Percentiles rank a stretch among this genome's conserved stretches.
Conservation (phyloP, 2,113 vertebrate genomes). For the Hemiprocne comata region DNA sequence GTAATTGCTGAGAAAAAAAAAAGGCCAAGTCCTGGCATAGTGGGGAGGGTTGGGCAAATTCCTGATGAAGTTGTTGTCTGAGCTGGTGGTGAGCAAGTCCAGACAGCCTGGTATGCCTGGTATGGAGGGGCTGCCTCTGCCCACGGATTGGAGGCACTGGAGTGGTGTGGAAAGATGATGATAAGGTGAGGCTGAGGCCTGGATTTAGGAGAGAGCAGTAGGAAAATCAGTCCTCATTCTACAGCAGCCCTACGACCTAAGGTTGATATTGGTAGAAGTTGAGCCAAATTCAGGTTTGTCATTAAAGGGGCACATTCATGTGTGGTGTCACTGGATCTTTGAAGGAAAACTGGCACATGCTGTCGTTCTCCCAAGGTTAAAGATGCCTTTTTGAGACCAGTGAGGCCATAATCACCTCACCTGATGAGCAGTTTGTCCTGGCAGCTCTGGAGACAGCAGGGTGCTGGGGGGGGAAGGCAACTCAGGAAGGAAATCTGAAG, state of each 20-base stretch:
- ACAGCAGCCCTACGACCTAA: not conserved
- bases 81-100: fast-evolving
- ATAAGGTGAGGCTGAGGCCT: not conserved
- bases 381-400: not conserved
- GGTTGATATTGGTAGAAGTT: not conserved
- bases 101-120: not conserved
- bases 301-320: fast-evolving
- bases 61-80: not conserved
- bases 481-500: not conserved
- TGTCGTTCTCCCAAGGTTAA: not conserved
- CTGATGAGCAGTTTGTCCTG: not conserved
- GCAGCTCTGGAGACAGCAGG: not conserved
- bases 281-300: not conserved
- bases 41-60: not conserved
- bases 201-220: not conserved
- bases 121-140: not conserved
- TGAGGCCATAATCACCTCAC: not conserved
- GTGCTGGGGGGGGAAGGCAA: not conserved
- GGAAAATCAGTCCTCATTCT: not conserved
- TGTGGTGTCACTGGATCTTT: not conserved
- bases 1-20: not conserved
- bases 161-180: not conserved
- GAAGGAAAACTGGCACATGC: not conserved
- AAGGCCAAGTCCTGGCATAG: not conserved
- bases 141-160: fast-evolving